Base-by-base conservation (phyloP, 2,113 vertebrate species). In the Alaudala cheleensis region DNA sequence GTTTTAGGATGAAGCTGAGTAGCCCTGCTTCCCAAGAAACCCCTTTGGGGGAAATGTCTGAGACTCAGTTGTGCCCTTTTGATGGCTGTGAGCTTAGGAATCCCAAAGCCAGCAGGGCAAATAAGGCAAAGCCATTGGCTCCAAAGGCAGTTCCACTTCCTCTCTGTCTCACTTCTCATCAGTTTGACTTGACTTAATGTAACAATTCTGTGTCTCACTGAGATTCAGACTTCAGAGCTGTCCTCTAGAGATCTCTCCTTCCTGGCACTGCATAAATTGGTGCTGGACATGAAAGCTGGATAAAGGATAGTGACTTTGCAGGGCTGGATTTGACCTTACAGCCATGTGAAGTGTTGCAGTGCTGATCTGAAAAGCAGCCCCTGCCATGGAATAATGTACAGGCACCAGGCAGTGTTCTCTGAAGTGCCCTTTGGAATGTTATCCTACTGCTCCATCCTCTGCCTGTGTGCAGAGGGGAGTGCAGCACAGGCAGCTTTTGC, bases 311-410 rank as follows among this genome's bases (percentile, higher is more conserved):
- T 26, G 64, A 11, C 42, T 31, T 54, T 24, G 40, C 45, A 61
- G 37, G 42, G 25, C 80, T 56, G 39, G 13, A 18, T 45, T 50
- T 78, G 64, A 44, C 81, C 69, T 81, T 33, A 9, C 3, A 16
- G 9, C 24, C 9, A 2, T 3, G 1, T 0, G 3, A 26, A 82
- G 62, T 12, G 12, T 22, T 66, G 37, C 53, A 58, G 5, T 20
- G 26, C 47, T 87, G 70, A 23, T 93, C 65, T 42, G 42, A 82
- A 64, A 45, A 29, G 29, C 53, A 50, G 11, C 5, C 54, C 17
- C 54, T 79, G 37, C 42, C 25, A 8, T 29, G 10, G 45, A 22
- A 28, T 76, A 51, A 42, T 2, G 33, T 13, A 33, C 29, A 3
- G 70, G 65, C 57, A 47, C 12, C 2, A 45, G 62, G 45, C 33